Evolutionary conservation across 2,888 invertebrate genomes (phyloP), one percentile per base, ranked within the genome.

Genomic region (Julus scandinavius): DNA sequence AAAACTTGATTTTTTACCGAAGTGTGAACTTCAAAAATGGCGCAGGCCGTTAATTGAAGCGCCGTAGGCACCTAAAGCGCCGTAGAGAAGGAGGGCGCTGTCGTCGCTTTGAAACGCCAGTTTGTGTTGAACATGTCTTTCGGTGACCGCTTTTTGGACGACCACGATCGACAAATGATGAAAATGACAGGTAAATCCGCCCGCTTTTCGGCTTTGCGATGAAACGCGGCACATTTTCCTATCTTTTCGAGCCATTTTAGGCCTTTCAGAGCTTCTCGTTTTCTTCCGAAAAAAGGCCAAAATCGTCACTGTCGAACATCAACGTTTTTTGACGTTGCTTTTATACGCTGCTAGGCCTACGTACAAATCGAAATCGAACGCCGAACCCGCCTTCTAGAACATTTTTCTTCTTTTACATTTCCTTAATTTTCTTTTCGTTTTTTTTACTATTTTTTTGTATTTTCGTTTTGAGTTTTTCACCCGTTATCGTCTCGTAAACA

Each of bases 131-230:
- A 11, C 49, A 86, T 86, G 86, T 86, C 41, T 86, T 40, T 40
- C n/a, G 86, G 17, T 17, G 45, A 58, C 58, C 50, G 54, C 87
- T 29, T 29, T 29, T 58, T 54, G 54, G 87, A 87, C 54, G 87
- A 58, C 11, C n/a, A 58, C 63, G 20, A 54, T n/a, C 87, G 87
- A 2, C 58, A 58, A 49, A 87, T 29, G 58, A 87, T 58, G 38
- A 87, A 87, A 87, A 87, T 87, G 87, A 87, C 87, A 87, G 87
- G 87, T 87, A 87, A 86, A 84, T 38, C 83, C 11, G 83, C 83
- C 38, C 11, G 83, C 29, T 83, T 29, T 83, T 83, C 83, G 9
- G 83, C 1, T 29, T 29, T 29, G 29, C 29, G 29, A 29, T 29
- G 29, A 29, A 29, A 29, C 29, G 29, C 29, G 29, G 29, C 29